Conservation (phyloP, 2,888 invertebrate species). For the Dilophus febrilis region DNA sequence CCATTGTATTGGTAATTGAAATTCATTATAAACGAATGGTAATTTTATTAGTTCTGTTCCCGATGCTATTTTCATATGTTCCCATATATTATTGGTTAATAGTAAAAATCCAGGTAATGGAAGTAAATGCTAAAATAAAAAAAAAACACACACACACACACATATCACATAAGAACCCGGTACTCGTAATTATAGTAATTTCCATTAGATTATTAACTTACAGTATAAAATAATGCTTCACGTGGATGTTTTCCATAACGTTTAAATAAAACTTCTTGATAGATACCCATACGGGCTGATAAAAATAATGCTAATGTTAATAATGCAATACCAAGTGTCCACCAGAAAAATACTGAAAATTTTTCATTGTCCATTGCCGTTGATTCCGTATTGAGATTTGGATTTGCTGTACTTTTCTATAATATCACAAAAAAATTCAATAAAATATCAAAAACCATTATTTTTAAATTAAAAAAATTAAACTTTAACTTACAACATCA, state of each 20-base stretch:
- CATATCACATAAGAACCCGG: no score
- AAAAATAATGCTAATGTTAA: constrained; percentile 76
- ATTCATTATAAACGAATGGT: constrained; percentile 35
- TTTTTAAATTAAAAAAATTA: neutral
- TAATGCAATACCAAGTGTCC: constrained; percentile 58
- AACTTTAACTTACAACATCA: constrained; percentile 36
- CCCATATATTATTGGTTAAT: constrained; percentile 56
- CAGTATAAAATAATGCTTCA: constrained; percentile 73
- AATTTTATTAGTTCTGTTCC: constrained; percentile 38
- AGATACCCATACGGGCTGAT: constrained; percentile 90
- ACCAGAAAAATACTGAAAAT: constrained; percentile 36
- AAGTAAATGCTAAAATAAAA: constrained; percentile 54
- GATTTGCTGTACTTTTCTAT: constrained; percentile 38
- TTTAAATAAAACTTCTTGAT: constrained; percentile 73
- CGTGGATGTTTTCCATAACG: constrained; percentile 81
- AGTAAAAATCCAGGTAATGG: constrained; percentile 81
- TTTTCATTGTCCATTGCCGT: constrained; percentile 9
- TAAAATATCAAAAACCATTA: no score
- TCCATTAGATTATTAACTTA: constrained; percentile 19
- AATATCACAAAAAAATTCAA: constrained; percentile 4
- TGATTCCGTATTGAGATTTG: constrained; percentile 31
- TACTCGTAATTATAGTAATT: no score
- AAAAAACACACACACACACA: constrained; percentile 2
- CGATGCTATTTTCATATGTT: constrained; percentile 56
- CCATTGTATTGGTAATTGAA: constrained; percentile 56